Conservation (phyloP, 2,113 vertebrate species). For the Sialia sialis region DNA sequence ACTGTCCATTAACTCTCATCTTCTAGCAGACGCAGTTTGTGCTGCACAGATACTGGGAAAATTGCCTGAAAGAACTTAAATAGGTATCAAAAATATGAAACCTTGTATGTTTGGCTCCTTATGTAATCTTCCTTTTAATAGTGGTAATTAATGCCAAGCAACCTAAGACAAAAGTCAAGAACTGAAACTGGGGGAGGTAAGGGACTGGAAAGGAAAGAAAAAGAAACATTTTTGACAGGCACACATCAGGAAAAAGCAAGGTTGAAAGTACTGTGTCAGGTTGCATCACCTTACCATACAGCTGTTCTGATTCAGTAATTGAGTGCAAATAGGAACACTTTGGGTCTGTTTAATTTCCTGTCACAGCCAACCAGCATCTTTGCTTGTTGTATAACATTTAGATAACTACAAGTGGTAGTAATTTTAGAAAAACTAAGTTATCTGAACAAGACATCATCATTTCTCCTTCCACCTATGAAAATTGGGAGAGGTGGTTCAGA, state of each 20-base stretch:
- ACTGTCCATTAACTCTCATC: background rate
- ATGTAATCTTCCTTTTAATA: background rate
- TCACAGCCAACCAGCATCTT: background rate
- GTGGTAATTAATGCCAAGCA: background rate
- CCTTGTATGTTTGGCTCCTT: background rate
- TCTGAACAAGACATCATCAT: background rate
- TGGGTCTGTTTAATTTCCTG: background rate
- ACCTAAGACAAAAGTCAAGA: background rate
- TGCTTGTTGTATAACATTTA: background rate
- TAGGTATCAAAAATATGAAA: background rate
- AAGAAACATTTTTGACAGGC: background rate
- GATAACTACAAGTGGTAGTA: background rate
- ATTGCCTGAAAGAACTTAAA: background rate
- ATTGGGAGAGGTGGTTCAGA: background rate
- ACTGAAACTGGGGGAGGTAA: background rate
- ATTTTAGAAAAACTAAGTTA: conserved; percentile 8
- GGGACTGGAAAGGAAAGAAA: background rate
- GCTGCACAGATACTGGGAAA: background rate
- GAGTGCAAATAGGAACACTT: background rate
- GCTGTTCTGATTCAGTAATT: background rate
- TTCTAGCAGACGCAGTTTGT: background rate
- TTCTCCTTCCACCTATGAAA: background rate
- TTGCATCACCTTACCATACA: background rate
- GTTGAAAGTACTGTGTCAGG: background rate
- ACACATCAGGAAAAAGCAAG: background rate